These are phyloP conservation scores for Heterochromis multidens DNA, from an alignment of 2,113 vertebrate genomes.

Conservation along the genomic window DNA sequence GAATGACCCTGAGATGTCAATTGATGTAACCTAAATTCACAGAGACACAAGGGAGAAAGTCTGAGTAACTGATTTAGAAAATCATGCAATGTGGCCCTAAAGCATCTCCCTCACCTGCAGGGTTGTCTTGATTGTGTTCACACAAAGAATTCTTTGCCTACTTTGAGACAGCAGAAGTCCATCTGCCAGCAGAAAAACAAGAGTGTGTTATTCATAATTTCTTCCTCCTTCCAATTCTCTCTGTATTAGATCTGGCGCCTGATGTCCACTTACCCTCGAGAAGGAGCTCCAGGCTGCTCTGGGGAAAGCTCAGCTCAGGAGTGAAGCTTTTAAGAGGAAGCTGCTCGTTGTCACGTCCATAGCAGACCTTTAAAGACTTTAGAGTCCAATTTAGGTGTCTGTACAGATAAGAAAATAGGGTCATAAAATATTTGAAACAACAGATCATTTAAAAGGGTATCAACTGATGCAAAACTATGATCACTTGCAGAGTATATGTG, in stretches of 20 bases:
- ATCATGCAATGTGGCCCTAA: neutral
- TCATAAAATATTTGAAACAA: neutral
- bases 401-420: neutral
- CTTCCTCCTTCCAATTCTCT: neutral
- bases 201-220: neutral
- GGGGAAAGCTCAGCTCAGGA: constrained; percentile 85
- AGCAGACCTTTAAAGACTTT: constrained; percentile 85
- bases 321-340: constrained; percentile 86
- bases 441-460: neutral
- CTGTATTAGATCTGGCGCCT: neutral
- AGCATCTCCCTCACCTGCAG: constrained; percentile 78
- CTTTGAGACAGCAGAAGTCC: constrained; percentile 96
- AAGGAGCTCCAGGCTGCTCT: constrained; percentile 86
- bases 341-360: constrained; percentile 84
- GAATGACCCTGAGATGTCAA: constrained; percentile 84
- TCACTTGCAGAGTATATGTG: neutral
- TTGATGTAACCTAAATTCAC: constrained; percentile 84
- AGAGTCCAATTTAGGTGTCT: constrained; percentile 96
- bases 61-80: neutral
- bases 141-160: constrained; percentile 92
- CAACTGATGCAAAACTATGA: neutral
- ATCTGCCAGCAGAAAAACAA: constrained; percentile 69
- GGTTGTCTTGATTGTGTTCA: constrained; percentile 84
- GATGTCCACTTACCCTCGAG: constrained; percentile 81
- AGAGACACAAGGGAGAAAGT: neutral